Evolutionary conservation across 2,113 vertebrate species (phyloP).

Genomic region (Aegotheles bennettii): DNA sequence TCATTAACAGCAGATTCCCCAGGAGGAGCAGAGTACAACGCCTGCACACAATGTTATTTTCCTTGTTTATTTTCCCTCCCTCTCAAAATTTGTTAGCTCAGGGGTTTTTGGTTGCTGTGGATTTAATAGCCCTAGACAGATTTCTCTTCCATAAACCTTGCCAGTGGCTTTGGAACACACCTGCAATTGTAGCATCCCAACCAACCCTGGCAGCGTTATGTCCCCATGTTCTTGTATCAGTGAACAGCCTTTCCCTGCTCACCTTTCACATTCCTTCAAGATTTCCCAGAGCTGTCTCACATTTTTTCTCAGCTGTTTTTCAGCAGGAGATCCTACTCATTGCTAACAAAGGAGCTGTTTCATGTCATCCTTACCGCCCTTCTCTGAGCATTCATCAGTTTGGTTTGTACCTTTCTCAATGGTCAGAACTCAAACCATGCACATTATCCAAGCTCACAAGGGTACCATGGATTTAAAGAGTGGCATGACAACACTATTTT

Average conservation of each 20-base stretch:
- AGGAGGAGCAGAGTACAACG: neutral
- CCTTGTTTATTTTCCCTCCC: neutral
- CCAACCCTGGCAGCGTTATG: fast-evolving
- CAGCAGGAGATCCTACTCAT: neutral
- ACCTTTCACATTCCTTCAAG: neutral
- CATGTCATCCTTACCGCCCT: neutral
- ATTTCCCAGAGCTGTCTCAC: neutral
- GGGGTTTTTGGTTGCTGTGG: neutral
- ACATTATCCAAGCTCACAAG: neutral
- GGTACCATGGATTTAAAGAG: neutral
- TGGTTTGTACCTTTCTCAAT: neutral
- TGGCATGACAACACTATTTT: neutral
- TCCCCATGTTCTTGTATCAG: fast-evolving
- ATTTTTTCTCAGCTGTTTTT: neutral
- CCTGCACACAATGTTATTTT: neutral
- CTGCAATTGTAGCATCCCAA: neutral
- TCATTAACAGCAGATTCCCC: neutral
- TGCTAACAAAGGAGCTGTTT: neutral
- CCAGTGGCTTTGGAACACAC: neutral
- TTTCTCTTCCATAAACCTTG: neutral
- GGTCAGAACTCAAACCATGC: neutral
- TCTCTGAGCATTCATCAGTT: neutral
- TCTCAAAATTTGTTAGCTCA: neutral
- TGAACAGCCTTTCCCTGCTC: neutral
- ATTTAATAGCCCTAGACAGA: neutral